Base-by-base conservation (phyloP, 2,888 invertebrate species). In the Eilema griseolum region DNA sequence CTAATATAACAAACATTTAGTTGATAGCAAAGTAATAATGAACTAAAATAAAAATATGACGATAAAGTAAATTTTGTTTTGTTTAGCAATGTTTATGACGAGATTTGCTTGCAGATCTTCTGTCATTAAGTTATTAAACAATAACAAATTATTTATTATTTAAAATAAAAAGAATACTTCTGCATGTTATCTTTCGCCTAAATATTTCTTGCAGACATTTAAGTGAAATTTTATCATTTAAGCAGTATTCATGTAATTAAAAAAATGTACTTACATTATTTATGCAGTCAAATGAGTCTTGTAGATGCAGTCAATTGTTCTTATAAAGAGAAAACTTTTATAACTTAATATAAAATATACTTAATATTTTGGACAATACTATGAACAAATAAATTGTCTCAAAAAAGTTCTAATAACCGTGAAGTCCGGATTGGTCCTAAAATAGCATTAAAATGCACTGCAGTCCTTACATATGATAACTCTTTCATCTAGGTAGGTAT, bases 41-140 rank as follows among this genome's bases (percentile, higher is more conserved):
- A 33, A 33, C 33, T 8, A 33, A 33, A 33, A 8, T 8, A 37
- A 4, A 41, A 10, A 41, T 16, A 41, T 41, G 3, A 37, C 14
- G 12, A 5, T 12, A 11, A 37, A 37, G 12, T 37, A 11, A 37
- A 12, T 37, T 37, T 37, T 33, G 33, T 33, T 37, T 37, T 37
- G 4, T 41, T 41, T 41, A 16, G 0, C 41, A 41, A 41, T 41
- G 3, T 20, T 46, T 52, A 52, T n/a, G 52, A n/a, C n/a, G 52
- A 52, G 52, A 52, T n/a, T 52, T 52, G 52, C 52, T 52, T 52
- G n/a, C n/a, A 52, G 52, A 52, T 52, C 52, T n/a, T 52, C 52
- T n/a, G 52, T 52, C n/a, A 20, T 52, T 46, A 20, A 46, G 7
- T 46, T 20, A 46, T 3, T 46, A 20, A 5, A 20, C 16, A 46